These are phyloP conservation scores for Neosilurus hyrtlii DNA, from an alignment of 2,797 vertebrate species.

Conservation along the genomic window DNA sequence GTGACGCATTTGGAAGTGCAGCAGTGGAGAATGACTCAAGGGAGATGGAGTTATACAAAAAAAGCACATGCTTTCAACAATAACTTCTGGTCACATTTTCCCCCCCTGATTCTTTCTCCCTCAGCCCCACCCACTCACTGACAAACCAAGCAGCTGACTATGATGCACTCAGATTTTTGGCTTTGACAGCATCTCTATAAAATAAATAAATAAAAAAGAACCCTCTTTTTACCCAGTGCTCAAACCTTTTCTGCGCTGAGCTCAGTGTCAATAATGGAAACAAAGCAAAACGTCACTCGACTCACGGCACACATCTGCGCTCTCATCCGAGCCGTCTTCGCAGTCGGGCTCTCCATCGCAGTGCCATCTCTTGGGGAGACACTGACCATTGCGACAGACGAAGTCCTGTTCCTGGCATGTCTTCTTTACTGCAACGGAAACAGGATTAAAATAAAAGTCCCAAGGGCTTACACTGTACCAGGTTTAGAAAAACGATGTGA, in stretches of 20 bases:
- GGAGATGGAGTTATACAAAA: conserved; percentile 5
- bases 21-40: conserved; percentile 14
- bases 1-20: background rate
- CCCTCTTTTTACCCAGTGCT: background rate
- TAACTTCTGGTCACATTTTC: background rate
- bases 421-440: conserved; percentile 79
- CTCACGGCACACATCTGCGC: conserved; percentile 89
- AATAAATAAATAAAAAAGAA: too few relatives aligned
- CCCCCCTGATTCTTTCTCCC: background rate
- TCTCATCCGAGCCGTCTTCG: conserved; percentile 92
- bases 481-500: conserved; percentile 1
- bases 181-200: conserved; percentile 9
- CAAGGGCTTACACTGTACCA: background rate
- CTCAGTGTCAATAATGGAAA: background rate
- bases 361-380: conserved; percentile 92
- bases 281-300: conserved; percentile 45
- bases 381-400: conserved; percentile 90
- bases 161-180: background rate
- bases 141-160: background rate
- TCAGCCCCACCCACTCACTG: background rate
- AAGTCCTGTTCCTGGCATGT: conserved; percentile 87
- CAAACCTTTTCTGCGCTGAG: background rate
- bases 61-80: background rate
- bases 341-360: conserved; percentile 96
- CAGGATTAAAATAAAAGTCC: background rate